Percentiles rank a stretch among this genome's conserved stretches.
Evolutionary conservation across 2,113 vertebrate species (phyloP).

Genomic region (Crypturellus undulatus): DNA sequence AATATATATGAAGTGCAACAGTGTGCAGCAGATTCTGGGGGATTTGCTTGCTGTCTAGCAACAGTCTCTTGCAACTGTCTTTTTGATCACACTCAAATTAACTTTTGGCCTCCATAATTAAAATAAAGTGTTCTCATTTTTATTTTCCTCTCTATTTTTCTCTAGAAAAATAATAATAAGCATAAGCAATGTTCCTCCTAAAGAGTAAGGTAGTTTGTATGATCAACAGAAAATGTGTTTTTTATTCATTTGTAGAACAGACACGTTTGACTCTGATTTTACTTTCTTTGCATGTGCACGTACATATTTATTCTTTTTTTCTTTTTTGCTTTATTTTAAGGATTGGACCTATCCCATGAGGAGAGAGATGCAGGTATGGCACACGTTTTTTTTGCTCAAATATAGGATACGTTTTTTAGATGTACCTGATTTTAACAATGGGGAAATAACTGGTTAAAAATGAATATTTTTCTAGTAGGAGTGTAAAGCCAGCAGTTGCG

Average conservation of each 20-base stretch:
- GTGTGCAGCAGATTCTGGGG: not conserved
- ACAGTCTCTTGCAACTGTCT: not conserved
- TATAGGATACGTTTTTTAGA: not conserved
- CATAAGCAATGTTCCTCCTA: fast-evolving
- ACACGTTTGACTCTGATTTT: fast-evolving
- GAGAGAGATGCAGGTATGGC: constrained; percentile 96
- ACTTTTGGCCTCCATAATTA: not conserved
- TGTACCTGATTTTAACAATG: not conserved
- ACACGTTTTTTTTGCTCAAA: not conserved
- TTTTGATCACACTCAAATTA: not conserved
- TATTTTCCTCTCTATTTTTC: not conserved
- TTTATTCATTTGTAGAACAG: not conserved
- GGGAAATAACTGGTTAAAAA: not conserved
- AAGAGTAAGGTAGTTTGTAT: not conserved
- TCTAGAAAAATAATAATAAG: not conserved
- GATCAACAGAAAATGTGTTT: not conserved
- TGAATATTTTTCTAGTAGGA: not conserved
- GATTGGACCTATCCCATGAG: constrained; percentile 99
- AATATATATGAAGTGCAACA: not conserved
- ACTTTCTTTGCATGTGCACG: not conserved
- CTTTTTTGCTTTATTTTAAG: constrained; percentile 68
- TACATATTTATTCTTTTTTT: not conserved
- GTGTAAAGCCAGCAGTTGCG: not conserved
- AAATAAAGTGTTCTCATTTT: not conserved
- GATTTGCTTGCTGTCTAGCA: not conserved